A percentile compares a stretch with the other conserved stretches of the same genome.
These are phyloP conservation scores for Pyrocoelia pectoralis DNA, from an alignment of 2,888 invertebrate genomes.

Conservation along the genomic window DNA sequence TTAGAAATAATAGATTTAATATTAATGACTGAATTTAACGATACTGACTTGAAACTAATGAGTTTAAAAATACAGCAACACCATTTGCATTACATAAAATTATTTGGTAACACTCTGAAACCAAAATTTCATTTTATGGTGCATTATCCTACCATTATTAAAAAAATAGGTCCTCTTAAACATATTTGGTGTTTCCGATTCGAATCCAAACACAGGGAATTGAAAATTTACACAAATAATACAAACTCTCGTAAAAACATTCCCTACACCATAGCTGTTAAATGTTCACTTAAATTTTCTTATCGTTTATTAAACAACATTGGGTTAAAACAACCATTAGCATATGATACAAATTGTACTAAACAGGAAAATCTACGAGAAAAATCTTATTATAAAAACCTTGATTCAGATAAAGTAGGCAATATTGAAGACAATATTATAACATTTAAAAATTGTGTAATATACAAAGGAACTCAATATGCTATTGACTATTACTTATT, in stretches of 20 bases:
- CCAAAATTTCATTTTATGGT: conserved; percentile 10
- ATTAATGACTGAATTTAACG: neutral
- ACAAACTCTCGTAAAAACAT: conserved; percentile 3
- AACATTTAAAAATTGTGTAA: neutral
- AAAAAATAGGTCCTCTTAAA: neutral
- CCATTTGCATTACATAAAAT: neutral
- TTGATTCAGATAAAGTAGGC: neutral
- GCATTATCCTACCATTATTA: conserved; percentile 4
- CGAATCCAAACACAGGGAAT: conserved; percentile 11
- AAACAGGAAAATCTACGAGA: too few relatives aligned
- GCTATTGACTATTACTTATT: neutral
- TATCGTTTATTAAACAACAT: neutral
- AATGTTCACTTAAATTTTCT: neutral
- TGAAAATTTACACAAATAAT: conserved; percentile 3
- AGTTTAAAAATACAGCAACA: conserved; percentile 2
- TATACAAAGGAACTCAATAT: conserved; percentile 7
- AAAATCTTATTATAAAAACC: neutral
- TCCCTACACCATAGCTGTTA: neutral
- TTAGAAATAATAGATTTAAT: conserved; percentile 3
- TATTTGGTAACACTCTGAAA: conserved; percentile 8
- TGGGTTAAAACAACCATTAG: neutral
- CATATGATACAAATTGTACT: too few relatives aligned
- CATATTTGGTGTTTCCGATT: conserved; percentile 6
- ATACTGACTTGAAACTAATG: neutral
- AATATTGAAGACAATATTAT: neutral